Conservation (phyloP, 2,888 invertebrate genomes). For the Isotomurus palustris region DNA sequence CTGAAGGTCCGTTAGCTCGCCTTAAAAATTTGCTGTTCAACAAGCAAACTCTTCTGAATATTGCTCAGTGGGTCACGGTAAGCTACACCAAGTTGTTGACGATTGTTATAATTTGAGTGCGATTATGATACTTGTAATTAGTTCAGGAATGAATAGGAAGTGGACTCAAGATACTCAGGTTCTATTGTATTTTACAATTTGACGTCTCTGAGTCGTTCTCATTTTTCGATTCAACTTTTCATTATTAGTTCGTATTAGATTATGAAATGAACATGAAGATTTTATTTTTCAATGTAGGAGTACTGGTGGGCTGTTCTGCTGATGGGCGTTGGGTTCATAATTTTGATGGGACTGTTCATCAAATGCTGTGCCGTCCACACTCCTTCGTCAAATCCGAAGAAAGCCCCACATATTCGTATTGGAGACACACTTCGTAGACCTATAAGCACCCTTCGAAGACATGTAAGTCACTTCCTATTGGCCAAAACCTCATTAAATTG, state of each 20-base stretch:
- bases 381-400: slow-evolving; percentile 96
- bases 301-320: slow-evolving; percentile 94
- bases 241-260: not conserved
- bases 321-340: slow-evolving; percentile 76
- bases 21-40: slow-evolving; percentile 93
- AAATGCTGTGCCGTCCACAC: slow-evolving; percentile 99
- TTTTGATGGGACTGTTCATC: slow-evolving; percentile 96
- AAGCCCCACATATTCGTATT: slow-evolving; percentile 87
- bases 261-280: not conserved
- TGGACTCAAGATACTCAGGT: no score
- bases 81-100: no score
- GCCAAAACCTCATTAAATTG: not conserved
- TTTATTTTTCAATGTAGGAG: slow-evolving; percentile 55
- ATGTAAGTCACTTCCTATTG: slow-evolving; percentile 57
- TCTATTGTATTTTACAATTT: no score
- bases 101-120: no score
- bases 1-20: slow-evolving; percentile 93
- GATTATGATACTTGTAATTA: no score
- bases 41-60: slow-evolving; percentile 76
- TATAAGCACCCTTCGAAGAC: slow-evolving; percentile 83
- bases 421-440: slow-evolving; percentile 86
- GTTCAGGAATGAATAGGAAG: no score
- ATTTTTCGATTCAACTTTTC: not conserved
- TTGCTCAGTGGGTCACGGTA: slow-evolving; percentile 88
- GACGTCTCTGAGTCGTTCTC: no score